Percentiles rank a stretch among this genome's conserved stretches.
phyloP scores from a whole-genome alignment of 2,113 vertebrate genomes.

The Chiloscyllium plagiosum region DNA sequence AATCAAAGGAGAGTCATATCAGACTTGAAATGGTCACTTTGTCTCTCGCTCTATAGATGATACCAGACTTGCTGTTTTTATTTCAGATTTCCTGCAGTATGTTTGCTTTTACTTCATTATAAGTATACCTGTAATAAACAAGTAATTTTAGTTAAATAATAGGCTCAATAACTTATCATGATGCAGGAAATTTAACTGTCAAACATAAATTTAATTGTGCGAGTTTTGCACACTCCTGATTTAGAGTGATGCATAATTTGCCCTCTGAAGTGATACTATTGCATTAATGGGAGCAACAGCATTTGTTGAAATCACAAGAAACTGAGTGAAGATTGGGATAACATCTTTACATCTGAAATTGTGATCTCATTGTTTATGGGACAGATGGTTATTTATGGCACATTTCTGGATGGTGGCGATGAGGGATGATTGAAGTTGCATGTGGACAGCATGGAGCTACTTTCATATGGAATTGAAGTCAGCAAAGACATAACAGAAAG shows the following conservation, averaged over 20 bases:
- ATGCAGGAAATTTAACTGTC: neutral
- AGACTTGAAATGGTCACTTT: too few relatives aligned
- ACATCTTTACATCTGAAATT: neutral
- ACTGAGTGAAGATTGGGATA: neutral
- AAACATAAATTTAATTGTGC: neutral
- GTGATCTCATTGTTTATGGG: constrained; percentile 18
- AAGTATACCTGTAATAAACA: neutral
- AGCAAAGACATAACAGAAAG: neutral
- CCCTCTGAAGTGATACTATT: neutral
- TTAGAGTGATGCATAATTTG: too few relatives aligned
- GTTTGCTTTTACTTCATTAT: neutral
- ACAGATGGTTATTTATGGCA: neutral
- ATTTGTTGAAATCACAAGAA: neutral
- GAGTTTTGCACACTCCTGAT: neutral
- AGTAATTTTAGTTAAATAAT: neutral
- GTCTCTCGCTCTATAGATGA: too few relatives aligned
- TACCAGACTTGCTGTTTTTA: too few relatives aligned
- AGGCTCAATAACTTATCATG: neutral
- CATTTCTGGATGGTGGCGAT: neutral
- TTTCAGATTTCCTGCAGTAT: too few relatives aligned
- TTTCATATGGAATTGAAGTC: constrained; percentile 18
- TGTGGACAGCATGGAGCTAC: neutral
- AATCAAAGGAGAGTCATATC: too few relatives aligned
- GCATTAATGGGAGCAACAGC: neutral
- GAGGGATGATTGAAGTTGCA: constrained; percentile 16